Evolutionary conservation across 2,113 vertebrate species (phyloP).

Genomic region (Peucedramus taeniatus): DNA sequence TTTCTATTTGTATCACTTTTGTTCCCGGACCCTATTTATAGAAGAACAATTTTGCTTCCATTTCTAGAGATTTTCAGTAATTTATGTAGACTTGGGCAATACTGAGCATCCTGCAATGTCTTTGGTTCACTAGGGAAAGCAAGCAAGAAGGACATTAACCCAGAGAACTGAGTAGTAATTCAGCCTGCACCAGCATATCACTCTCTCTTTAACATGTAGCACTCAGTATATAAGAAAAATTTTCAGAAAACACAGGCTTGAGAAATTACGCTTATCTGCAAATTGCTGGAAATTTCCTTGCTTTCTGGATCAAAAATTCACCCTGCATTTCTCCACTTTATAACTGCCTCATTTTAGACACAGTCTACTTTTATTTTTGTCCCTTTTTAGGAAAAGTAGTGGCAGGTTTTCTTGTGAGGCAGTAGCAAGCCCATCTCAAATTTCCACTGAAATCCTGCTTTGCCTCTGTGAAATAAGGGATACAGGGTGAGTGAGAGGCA

Average conservation of each 20-base stretch:
- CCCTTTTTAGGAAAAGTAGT: background rate
- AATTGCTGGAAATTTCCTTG: background rate
- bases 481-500: background rate
- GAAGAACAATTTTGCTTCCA: background rate
- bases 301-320: background rate
- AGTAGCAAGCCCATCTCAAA: background rate
- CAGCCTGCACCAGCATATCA: background rate
- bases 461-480: background rate
- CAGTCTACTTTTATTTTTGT: background rate
- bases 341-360: background rate
- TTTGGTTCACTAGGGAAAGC: background rate
- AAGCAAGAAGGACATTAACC: background rate
- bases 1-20: background rate
- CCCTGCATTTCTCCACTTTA: background rate
- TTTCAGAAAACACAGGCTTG: background rate
- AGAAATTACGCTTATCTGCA: background rate
- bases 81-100: background rate
- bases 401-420: background rate
- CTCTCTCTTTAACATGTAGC: background rate
- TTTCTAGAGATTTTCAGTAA: background rate
- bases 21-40: background rate
- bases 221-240: background rate
- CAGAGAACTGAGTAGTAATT: background rate
- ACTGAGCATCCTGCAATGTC: background rate
- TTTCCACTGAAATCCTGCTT: background rate